Evolutionary conservation across 2,797 vertebrate genomes (phyloP), one percentile per base, ranked within the genome.

Genomic region (Psittacula echo): DNA sequence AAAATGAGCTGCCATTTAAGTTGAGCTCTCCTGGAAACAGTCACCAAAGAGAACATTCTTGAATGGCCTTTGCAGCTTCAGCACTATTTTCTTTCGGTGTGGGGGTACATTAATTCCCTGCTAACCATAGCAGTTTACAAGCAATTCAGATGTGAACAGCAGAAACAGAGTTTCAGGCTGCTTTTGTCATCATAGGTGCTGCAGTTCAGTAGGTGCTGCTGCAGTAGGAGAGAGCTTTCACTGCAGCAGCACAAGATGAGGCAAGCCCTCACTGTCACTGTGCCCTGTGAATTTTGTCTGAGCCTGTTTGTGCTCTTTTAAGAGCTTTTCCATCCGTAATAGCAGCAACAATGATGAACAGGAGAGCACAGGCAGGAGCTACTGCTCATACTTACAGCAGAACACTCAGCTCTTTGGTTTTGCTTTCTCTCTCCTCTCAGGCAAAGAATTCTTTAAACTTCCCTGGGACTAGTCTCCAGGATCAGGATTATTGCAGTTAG

Each of bases 11-110:
- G 47, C 61, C 53, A 41, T 56, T 82, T 67, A 47, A 81, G 16
- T 27, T 81, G 77, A 78, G 21, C 19, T 72, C 11, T 82, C 27
- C 41, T 56, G 58, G 20, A 58, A 90, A 58, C 30, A 20, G 3
- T 54, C 54, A 78, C 44, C 44, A 44, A 54, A 68, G 44, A 75
- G 81, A 90, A 78, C 5, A 4, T 65, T 74, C 45, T 80, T 70
- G 37, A 88, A n/a, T 26, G 72, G 32, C 70, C 37, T 60, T 53
- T 91, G 71, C 77, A 90, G 39, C 51, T 91, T 90, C 88, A 75
- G 50, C 41, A 10, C 18, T 23, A 7, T 54, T 51, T 45, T 41
- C 53, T 68, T 87, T 61, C 34, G 2, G 41, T 5, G 29, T 37
- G 73, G 23, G 15, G 11, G 18, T 45, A 20, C 45, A 16, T 42